Percentiles rank a stretch among this genome's conserved stretches.
Evolutionary conservation across 2,888 invertebrate species (phyloP).

Genomic region (Pristionchus maxplancki): DNA sequence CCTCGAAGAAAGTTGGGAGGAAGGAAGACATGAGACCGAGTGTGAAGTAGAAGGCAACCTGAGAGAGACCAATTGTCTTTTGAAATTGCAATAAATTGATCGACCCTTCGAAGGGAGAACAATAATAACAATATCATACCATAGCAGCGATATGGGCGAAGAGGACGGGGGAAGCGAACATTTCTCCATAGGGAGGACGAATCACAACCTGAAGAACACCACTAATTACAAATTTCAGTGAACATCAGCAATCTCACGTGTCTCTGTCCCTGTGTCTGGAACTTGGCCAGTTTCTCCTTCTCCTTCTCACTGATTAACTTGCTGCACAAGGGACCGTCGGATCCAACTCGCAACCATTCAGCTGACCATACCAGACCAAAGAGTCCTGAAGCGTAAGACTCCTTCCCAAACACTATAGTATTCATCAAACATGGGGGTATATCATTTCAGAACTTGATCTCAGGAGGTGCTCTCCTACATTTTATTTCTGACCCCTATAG

Average conservation of each 20-base stretch:
- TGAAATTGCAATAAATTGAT: background rate
- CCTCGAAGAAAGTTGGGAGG: constrained; percentile 43
- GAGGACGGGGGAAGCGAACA: constrained; percentile 35
- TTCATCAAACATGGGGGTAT: too few relatives aligned
- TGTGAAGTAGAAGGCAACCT: constrained; percentile 48
- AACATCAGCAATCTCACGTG: background rate
- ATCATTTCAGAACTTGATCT: too few relatives aligned
- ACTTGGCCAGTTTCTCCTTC: background rate
- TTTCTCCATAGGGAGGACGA: constrained; percentile 13
- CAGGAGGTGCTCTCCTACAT: too few relatives aligned
- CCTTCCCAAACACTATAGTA: too few relatives aligned
- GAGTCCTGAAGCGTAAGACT: background rate
- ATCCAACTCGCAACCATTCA: background rate
- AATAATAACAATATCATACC: background rate
- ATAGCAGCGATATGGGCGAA: constrained; percentile 38
- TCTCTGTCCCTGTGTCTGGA: background rate
- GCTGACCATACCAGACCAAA: background rate
- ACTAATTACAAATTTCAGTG: background rate
- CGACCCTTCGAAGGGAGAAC: background rate
- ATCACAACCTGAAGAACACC: background rate
- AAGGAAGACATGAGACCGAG: constrained; percentile 42
- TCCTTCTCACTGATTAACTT: constrained; percentile 42
- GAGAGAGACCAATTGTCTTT: background rate
- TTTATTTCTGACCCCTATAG: too few relatives aligned
- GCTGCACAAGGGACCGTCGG: background rate